These are phyloP conservation scores for Stictonetta naevosa DNA, from an alignment of 2,113 vertebrate species.

Conservation along the genomic window DNA sequence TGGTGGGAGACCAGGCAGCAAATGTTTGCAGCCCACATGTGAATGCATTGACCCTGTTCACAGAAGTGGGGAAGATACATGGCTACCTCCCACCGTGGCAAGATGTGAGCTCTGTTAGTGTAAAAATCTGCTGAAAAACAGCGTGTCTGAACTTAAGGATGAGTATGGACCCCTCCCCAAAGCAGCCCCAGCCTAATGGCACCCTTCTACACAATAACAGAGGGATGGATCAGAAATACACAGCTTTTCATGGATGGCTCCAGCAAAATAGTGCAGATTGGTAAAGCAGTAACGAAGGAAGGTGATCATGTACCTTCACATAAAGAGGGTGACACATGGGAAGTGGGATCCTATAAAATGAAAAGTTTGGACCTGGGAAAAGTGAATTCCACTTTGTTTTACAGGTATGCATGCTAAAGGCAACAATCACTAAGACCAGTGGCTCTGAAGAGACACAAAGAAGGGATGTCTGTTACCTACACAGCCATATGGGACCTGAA, in stretches of 20 bases:
- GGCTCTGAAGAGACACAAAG: not conserved
- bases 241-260: fast-evolving
- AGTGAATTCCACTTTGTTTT: not conserved
- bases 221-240: not conserved
- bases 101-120: not conserved
- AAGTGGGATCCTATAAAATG: not conserved
- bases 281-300: not conserved
- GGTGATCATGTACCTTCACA: not conserved
- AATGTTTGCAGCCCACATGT: fast-evolving
- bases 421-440: not conserved
- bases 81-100: not conserved
- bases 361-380: not conserved
- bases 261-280: not conserved
- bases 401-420: not conserved
- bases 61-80: not conserved
- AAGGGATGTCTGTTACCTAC: not conserved
- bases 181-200: not conserved
- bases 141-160: not conserved
- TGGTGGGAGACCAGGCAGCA: fast-evolving
- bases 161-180: fast-evolving
- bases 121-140: not conserved
- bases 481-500: not conserved
- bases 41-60: not conserved
- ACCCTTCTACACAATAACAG: not conserved
- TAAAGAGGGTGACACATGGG: not conserved